A percentile compares a stretch with the other conserved stretches of the same genome.
Conservation (phyloP, 2,797 vertebrate genomes). For the Lithobates pipiens region DNA sequence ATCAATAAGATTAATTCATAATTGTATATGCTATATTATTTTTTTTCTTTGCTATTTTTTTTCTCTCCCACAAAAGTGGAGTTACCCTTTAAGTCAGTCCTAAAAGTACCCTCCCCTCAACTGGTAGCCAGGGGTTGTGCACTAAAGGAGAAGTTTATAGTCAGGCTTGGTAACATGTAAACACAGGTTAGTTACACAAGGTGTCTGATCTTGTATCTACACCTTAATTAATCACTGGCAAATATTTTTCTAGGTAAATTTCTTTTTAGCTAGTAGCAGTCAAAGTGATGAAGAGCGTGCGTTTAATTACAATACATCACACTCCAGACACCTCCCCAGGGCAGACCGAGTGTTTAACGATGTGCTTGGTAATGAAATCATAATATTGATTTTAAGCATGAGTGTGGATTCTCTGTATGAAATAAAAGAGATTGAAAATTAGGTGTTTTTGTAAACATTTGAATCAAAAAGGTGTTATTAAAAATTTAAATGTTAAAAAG, state of each 20-base stretch:
- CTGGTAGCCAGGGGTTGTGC: too few species aligned
- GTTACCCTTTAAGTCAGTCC: too few species aligned
- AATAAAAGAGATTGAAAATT: background rate
- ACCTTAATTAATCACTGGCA: background rate
- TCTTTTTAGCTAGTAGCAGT: background rate
- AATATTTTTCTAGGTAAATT: slow-evolving; percentile 2
- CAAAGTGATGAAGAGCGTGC: background rate
- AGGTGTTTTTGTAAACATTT: background rate
- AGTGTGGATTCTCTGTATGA: background rate
- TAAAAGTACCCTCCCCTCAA: too few species aligned
- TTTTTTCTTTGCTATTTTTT: too few species aligned
- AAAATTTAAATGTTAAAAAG: background rate
- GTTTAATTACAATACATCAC: background rate
- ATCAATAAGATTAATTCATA: too few species aligned
- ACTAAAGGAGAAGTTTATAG: background rate
- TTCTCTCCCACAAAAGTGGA: too few species aligned
- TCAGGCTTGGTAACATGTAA: background rate
- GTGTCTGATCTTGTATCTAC: background rate
- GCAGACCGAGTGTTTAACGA: background rate
- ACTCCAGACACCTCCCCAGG: background rate
- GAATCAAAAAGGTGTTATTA: background rate
- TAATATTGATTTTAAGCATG: background rate
- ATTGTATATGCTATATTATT: too few species aligned
- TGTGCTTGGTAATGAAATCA: slow-evolving; percentile 1
- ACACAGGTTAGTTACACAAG: background rate